Percentiles rank a stretch among this genome's conserved stretches.
phyloP scores from a whole-genome alignment of 2,888 invertebrate species.

The Sipha maydis region DNA sequence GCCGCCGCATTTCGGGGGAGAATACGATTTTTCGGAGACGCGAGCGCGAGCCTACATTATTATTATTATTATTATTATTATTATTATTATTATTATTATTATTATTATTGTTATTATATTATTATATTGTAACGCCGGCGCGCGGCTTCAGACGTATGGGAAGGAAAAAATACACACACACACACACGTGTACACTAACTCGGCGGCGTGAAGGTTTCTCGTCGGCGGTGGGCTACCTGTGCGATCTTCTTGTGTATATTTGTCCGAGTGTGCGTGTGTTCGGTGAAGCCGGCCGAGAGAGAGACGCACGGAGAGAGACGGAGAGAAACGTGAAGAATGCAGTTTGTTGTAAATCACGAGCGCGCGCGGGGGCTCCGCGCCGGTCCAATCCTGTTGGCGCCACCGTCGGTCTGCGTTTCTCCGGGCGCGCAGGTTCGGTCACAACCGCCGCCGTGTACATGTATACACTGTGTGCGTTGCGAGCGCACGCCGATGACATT shows the following conservation, averaged over 20 bases:
- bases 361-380: slow-evolving; percentile 40
- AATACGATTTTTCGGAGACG: slow-evolving; percentile 19
- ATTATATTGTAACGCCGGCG: too few species aligned
- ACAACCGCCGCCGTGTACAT: neutral
- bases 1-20: neutral
- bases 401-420: slow-evolving; percentile 47
- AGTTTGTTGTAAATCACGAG: slow-evolving; percentile 60
- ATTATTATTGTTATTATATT: too few species aligned
- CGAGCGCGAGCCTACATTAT: neutral
- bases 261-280: neutral
- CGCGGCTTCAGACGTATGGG: neutral
- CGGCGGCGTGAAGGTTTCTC: slow-evolving; percentile 39
- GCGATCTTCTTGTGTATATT: slow-evolving; percentile 41
- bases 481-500: slow-evolving; percentile 33
- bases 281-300: neutral
- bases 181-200: neutral
- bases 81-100: too few species aligned
- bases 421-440: slow-evolving; percentile 27
- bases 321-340: slow-evolving; percentile 44
- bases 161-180: neutral
- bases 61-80: too few species aligned
- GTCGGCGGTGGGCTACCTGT: slow-evolving; percentile 40
- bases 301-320: neutral
- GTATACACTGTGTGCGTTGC: neutral
- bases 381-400: slow-evolving; percentile 58